Percentiles rank a stretch among this genome's conserved stretches.
Conservation (phyloP, 1,140 invertebrate species). For the Pogonomyrmex californicus region DNA sequence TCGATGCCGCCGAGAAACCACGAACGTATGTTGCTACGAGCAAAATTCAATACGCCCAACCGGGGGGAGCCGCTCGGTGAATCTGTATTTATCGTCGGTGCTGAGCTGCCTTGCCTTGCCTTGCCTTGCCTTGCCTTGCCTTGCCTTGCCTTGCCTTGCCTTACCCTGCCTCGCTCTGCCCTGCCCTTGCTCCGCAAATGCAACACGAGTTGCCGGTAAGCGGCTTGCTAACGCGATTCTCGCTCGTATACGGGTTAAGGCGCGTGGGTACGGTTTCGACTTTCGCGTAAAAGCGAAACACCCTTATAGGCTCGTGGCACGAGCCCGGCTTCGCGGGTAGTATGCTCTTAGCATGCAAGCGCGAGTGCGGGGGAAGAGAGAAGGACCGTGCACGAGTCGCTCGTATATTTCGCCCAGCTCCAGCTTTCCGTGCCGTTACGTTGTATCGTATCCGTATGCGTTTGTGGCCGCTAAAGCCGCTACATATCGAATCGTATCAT, state of each 20-base stretch:
- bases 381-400: constrained; percentile 60
- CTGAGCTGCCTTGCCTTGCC: constrained; percentile 1
- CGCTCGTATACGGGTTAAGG: constrained; percentile 68
- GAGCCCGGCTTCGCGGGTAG: constrained; percentile 41
- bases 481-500: constrained; percentile 44
- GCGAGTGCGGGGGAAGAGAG: background rate
- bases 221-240: constrained; percentile 67
- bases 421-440: constrained; percentile 72
- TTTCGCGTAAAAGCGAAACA: constrained; percentile 69
- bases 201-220: constrained; percentile 61
- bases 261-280: constrained; percentile 45
- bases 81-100: constrained; percentile 52
- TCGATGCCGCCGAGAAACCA: constrained; percentile 48
- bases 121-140: constrained; percentile 15
- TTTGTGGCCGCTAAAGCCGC: constrained; percentile 52
- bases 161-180: background rate
- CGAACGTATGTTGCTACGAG: constrained; percentile 56
- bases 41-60: constrained; percentile 59
- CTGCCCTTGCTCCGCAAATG: constrained; percentile 32
- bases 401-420: constrained; percentile 74
- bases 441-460: constrained; percentile 64
- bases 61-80: constrained; percentile 14
- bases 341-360: constrained; percentile 72
- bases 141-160: constrained; percentile 7
- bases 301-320: constrained; percentile 68